Evolutionary conservation across 2,888 invertebrate genomes (phyloP).

Genomic region (Polyommatus iphigenia): DNA sequence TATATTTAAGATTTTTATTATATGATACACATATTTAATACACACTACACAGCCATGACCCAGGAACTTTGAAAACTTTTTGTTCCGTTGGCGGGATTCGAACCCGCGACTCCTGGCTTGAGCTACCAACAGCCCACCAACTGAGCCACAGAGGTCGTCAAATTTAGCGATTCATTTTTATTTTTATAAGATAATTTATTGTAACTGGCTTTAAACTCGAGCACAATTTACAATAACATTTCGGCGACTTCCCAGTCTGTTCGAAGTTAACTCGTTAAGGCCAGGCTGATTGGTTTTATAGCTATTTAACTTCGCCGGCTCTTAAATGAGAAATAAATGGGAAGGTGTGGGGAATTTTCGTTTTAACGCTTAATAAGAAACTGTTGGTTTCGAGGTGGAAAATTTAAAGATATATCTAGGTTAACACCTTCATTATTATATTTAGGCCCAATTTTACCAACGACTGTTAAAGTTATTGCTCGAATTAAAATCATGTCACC

Average conservation of each 20-base stretch:
- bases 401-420: not conserved
- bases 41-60: too few species aligned
- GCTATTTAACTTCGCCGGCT: constrained; percentile 10
- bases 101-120: too few species aligned
- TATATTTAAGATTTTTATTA: too few species aligned
- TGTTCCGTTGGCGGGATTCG: too few species aligned
- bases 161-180: too few species aligned
- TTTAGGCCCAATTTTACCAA: too few species aligned
- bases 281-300: constrained; percentile 10
- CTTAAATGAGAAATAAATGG: constrained; percentile 1
- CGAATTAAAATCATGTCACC: too few species aligned
- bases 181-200: not conserved
- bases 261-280: not conserved
- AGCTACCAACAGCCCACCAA: too few species aligned
- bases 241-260: not conserved
- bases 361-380: not conserved
- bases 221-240: not conserved
- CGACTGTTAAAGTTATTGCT: too few species aligned
- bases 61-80: too few species aligned
- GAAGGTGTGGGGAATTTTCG: not conserved
- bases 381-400: not conserved
- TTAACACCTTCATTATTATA: not conserved
- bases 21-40: too few species aligned
- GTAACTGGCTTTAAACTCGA: not conserved
- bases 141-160: too few species aligned